Evolutionary conservation across 1,140 invertebrate genomes (phyloP).

Genomic region (Cotesia glomerata): DNA sequence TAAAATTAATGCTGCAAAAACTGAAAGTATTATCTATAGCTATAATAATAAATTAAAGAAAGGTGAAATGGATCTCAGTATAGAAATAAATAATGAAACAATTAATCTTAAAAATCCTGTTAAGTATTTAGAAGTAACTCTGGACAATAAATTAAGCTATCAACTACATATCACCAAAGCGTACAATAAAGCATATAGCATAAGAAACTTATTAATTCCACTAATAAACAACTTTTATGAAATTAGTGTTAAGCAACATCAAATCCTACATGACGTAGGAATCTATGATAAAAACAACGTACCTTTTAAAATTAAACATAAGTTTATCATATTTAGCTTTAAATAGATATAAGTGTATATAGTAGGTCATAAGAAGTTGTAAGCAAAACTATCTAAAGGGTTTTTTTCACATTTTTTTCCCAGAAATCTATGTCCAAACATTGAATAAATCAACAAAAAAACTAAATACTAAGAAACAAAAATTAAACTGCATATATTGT

Average conservation of each 20-base stretch:
- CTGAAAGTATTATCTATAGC: slow-evolving; percentile 30
- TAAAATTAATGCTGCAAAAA: slow-evolving; percentile 36
- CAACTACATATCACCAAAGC: slow-evolving; percentile 22
- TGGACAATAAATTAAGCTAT: slow-evolving; percentile 26
- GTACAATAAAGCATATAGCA: slow-evolving; percentile 15
- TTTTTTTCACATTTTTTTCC: background rate
- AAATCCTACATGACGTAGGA: too few species aligned
- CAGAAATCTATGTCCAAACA: background rate
- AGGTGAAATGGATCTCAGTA: background rate
- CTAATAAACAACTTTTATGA: slow-evolving; percentile 5
- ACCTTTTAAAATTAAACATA: too few species aligned
- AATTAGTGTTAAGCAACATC: too few species aligned
- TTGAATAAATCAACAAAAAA: background rate
- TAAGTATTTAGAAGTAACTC: slow-evolving; percentile 29
- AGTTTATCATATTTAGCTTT: background rate
- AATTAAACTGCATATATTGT: too few species aligned
- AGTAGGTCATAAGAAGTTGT: background rate
- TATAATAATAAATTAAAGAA: slow-evolving; percentile 21
- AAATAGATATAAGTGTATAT: background rate
- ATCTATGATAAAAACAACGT: too few species aligned
- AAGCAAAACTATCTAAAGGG: background rate
- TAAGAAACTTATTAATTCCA: slow-evolving; percentile 14
- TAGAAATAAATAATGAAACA: background rate
- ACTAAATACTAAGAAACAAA: too few species aligned
- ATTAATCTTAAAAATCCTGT: background rate